These are phyloP conservation scores for Machimus rusticus DNA, from an alignment of 2,888 invertebrate genomes.

Conservation along the genomic window DNA sequence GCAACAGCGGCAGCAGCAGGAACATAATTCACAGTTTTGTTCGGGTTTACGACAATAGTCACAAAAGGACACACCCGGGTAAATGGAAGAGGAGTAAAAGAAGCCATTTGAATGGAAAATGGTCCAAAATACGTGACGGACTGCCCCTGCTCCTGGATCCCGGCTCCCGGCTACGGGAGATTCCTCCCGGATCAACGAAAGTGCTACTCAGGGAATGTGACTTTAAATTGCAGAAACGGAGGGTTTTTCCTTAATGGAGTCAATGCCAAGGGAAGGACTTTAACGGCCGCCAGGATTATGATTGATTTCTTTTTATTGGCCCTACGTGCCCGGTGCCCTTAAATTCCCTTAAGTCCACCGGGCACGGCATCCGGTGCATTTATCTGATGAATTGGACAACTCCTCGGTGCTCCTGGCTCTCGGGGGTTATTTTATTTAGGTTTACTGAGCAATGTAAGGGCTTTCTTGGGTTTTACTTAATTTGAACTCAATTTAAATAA, in stretches of 20 bases:
- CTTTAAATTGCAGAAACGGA: slow-evolving; percentile 18
- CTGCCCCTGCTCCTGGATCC: neutral
- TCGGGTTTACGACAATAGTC: slow-evolving; percentile 32
- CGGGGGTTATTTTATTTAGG: neutral
- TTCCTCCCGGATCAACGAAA: neutral
- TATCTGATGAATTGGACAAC: neutral
- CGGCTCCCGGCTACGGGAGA: neutral
- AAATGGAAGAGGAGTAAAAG: slow-evolving; percentile 31
- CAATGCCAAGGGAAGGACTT: neutral
- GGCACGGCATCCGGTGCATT: neutral
- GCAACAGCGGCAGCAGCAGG: slow-evolving; percentile 18
- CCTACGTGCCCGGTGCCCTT: neutral
- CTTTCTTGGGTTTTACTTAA: neutral
- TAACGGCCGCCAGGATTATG: slow-evolving; percentile 13
- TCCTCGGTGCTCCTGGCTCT: neutral
- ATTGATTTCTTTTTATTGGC: slow-evolving; percentile 5
- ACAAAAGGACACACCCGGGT: slow-evolving; percentile 34
- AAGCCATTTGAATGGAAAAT: slow-evolving; percentile 37
- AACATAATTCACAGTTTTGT: slow-evolving; percentile 35
- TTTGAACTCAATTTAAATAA: neutral
- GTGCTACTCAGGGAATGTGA: slow-evolving; percentile 18
- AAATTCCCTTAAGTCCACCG: neutral
- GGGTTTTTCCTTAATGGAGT: slow-evolving; percentile 6
- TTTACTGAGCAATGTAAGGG: neutral
- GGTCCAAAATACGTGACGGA: slow-evolving; percentile 22